Evolutionary conservation across 2,797 vertebrate genomes (phyloP).

Genomic region (Garrulus glandarius): DNA sequence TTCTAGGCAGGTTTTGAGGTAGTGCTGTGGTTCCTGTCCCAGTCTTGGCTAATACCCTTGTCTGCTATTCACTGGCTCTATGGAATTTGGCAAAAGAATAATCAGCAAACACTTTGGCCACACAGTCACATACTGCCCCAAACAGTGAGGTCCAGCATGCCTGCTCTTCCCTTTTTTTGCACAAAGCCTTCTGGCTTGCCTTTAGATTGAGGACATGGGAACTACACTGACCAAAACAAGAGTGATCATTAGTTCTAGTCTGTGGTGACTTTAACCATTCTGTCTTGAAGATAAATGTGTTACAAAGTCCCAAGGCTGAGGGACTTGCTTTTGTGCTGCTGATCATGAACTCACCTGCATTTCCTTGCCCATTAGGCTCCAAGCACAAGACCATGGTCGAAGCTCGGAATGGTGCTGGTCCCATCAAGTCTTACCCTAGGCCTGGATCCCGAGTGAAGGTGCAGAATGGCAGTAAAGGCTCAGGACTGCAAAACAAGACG

Average conservation of each 20-base stretch:
- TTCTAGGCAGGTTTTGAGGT: not conserved
- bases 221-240: not conserved
- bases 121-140: not conserved
- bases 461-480: slow-evolving; percentile 85
- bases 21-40: not conserved
- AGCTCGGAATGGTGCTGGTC: slow-evolving; percentile 91
- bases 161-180: not conserved
- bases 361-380: slow-evolving; percentile 78
- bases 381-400: slow-evolving; percentile 99
- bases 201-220: not conserved
- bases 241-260: not conserved
- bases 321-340: not conserved
- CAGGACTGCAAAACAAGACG: slow-evolving; percentile 94
- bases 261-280: not conserved
- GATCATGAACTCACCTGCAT: not conserved
- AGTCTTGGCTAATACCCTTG: not conserved
- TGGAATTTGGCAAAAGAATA: not conserved
- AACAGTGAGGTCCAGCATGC: not conserved
- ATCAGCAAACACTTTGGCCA: not conserved
- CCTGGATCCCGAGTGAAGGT: slow-evolving; percentile 90
- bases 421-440: slow-evolving; percentile 94
- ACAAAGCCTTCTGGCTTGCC: not conserved
- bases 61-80: not conserved
- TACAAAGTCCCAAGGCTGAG: not conserved
- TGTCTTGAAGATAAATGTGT: not conserved